Evolutionary conservation across 1,140 invertebrate species (phyloP), one percentile per base, ranked within the genome.

Genomic region (Drosophila oshimai): DNA sequence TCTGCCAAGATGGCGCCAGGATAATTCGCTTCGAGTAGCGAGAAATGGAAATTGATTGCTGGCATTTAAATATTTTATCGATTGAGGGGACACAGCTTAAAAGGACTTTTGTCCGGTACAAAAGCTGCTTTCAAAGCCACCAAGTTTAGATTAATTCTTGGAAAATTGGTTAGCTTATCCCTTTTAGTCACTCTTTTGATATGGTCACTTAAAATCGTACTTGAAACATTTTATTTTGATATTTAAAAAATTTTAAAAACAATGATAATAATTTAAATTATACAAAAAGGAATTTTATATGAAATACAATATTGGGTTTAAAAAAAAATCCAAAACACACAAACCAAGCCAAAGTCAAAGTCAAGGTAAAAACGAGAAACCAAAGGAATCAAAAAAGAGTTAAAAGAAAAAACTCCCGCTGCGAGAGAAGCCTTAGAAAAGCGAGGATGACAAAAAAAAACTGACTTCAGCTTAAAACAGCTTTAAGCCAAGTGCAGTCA

Each of bases 31-130:
- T 15, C 29, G 39, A 42, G 33, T 37, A 39, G 29, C 24, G 67
- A 51, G 69, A 79, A 86, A 79, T 86, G 71, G 73, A 84, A 86
- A 84, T 86, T 84, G 79, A 86, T 84, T 74, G 79, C 71, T 22
- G 57, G 29, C 74, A 77, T 72, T 84, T 86, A 79, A 84, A 84
- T 84, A 86, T 72, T 86, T 86, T 74, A 86, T 86, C 60, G 79
- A 84, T 81, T 81, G 24, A 13, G 18, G 12, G 18, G 22, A 60
- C 5, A 22, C 17, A 15, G n/a, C 15, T 34, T 26, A 37, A 37
- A 37, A 26, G 18, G 22, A 13, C 45, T 26, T 12, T 26, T 7
- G 22, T 2, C 6, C 18, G 9, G 6, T 7, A 26, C 46, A 39
- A 37, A 55, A 18, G 45, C 15, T 34, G 31, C 20, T 18, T 20